Base-by-base conservation (phyloP, 2,888 invertebrate species). In the Crossocerus cetratus region DNA sequence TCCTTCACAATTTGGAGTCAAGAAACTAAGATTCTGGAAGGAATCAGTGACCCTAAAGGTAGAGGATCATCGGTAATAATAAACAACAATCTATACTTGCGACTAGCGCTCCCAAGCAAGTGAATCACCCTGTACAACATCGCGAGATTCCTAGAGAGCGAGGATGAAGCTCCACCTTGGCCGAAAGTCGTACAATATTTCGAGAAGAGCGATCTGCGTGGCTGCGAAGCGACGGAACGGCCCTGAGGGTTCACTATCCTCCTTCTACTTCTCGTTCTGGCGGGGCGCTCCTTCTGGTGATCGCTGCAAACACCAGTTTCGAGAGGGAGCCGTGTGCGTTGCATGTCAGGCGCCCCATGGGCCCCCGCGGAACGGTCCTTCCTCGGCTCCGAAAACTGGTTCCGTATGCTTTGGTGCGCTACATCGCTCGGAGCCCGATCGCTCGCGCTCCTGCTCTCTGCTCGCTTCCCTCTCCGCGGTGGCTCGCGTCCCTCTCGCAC, bases 331-430 rank as follows among this genome's bases (percentile, higher is more conserved):
- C 76, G 76, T 74, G 74, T 76, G 74, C 63, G 68, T 73, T 72
- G 54, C 68, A 55, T 45, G 72, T 70, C 65, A 60, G 60, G 45
- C 22, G 54, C 22, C 55, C 49, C 56, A 56, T 49, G 61, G 72
- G 74, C 69, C 69, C 72, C 63, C 61, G 43, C 70, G 77, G 68
- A 70, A 76, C 76, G 77, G 74, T 78, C 74, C 78, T 76, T 80
- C 70, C 73, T 65, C 60, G 74, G 70, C 65, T 55, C 80, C 81
- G 69, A 79, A 81, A 81, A 81, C 81, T 81, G 81, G 81, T 81
- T 81, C 81, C 77, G 70, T 70, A 76, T 61, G 76, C 72, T 74
- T 77, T 79, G 67, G 72, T 78, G 81, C 76, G 61, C 70, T 69
- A 72, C 72, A 76, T 80, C 70, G 62, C 21, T 60, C 21, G 55